Percentiles rank a stretch among this genome's conserved stretches.
Evolutionary conservation across 1,140 invertebrate species (phyloP).

Genomic region (Lordiphosa collinella): DNA sequence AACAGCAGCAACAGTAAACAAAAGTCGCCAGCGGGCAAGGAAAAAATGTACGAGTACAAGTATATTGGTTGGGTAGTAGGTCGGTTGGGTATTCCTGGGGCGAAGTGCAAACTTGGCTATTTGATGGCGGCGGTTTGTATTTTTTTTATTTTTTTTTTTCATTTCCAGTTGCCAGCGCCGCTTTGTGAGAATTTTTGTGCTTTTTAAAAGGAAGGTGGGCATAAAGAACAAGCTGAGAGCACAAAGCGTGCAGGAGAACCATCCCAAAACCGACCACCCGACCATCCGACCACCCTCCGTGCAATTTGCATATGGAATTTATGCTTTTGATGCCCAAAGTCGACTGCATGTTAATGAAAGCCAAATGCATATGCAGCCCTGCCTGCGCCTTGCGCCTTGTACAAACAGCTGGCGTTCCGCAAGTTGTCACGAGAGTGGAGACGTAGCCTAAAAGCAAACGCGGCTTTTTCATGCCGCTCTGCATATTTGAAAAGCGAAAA

Average conservation of each 20-base stretch:
- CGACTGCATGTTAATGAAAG: constrained; percentile 73
- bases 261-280: constrained; percentile 1
- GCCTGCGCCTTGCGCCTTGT: constrained; percentile 13
- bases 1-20: constrained; percentile 16
- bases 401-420: constrained; percentile 19
- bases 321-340: constrained; percentile 64
- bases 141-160: constrained; percentile 1
- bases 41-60: background rate
- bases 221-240: background rate
- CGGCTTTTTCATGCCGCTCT: constrained; percentile 42
- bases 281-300: constrained; percentile 20
- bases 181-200: constrained; percentile 32
- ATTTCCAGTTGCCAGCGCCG: constrained; percentile 7
- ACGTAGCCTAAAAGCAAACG: constrained; percentile 2
- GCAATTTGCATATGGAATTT: constrained; percentile 74
- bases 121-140: constrained; percentile 27
- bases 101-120: constrained; percentile 26
- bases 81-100: background rate
- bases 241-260: background rate
- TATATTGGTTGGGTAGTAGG: background rate
- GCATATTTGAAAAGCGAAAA: constrained; percentile 71
- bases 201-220: constrained; percentile 11
- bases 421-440: constrained; percentile 4
- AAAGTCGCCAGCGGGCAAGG: constrained; percentile 6
- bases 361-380: constrained; percentile 52